Evolutionary conservation across 2,797 vertebrate genomes (phyloP), one percentile per base, ranked within the genome.

Genomic region (Tadarida brasiliensis): DNA sequence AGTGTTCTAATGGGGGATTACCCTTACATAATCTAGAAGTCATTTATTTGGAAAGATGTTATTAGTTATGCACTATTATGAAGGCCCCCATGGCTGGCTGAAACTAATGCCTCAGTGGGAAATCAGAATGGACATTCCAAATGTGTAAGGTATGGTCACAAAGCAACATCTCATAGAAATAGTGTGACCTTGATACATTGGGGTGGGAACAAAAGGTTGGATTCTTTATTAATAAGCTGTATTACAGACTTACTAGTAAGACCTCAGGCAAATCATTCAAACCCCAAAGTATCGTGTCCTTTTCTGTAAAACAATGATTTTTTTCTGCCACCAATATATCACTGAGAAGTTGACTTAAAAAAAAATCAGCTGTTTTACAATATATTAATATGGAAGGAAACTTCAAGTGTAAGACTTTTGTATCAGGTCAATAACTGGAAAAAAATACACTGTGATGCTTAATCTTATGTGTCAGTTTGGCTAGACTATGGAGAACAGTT

Each of bases 281-380:
- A 82, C 5, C 16, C 15, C 26, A 44, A 71, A 82, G 11, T 59
- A 76, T 15, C 24, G 3, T 88, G 9, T 28, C 74, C 30, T 87
- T 81, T 78, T 44, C 56, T 88, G 7, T 63, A 90, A 24, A 35
- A n/a, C 47, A 94, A 57, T 73, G 35, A 88, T 77, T 87, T 76
- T 49, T 91, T 65, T 93, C 35, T 47, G 20, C 8, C 8, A 71
- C 14, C 57, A 63, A 73, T 67, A 24, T 33, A 49, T 77, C 16
- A 57, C 9, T 67, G n/a, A 87, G 51, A 91, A 86, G 26, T 2
- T 84, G 12, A 44, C 26, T 26, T 0, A 28, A 49, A 84, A 78
- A 28, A 49, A 84, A 78, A 85, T 51, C 24, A 19, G 77, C 28
- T 35, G 4, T 91, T 71, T 77, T 93, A 70, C 3, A 49, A 14